phyloP scores from a whole-genome alignment of 37 sponge, comb jelly and placozoan species.

The Mnemiopsis leidyi region DNA sequence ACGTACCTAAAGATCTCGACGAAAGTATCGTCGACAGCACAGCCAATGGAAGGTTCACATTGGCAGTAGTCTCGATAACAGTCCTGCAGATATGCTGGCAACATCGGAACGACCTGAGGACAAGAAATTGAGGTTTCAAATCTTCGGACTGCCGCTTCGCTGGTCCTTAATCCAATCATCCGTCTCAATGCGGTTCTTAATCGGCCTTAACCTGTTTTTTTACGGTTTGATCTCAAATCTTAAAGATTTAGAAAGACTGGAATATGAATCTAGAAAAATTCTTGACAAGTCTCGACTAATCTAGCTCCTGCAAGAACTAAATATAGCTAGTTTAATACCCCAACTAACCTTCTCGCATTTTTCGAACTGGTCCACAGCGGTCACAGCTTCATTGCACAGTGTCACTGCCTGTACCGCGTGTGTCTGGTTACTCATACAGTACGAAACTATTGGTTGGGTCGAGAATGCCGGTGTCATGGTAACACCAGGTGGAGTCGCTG shows the following conservation, averaged over 20 bases:
- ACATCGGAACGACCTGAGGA: background rate
- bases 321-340: no score
- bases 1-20: background rate
- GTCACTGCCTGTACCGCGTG: background rate
- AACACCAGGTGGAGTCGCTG: background rate
- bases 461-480: background rate
- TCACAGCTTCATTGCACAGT: background rate
- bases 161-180: no score
- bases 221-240: no score
- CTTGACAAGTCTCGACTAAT: no score
- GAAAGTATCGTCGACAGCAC: background rate
- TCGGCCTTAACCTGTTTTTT: no score
- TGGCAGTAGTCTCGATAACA: background rate
- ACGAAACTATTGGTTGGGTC: background rate
- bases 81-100: background rate
- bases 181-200: no score
- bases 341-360: conserved; percentile 6
- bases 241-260: no score
- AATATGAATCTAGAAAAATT: no score
- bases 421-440: background rate
- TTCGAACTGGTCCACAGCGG: background rate
- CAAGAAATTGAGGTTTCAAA: no score
- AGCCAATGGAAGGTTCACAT: background rate
- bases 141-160: no score
- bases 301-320: no score